Evolutionary conservation across 2,113 vertebrate genomes (phyloP).

Genomic region (Motacilla tschutschensis): DNA sequence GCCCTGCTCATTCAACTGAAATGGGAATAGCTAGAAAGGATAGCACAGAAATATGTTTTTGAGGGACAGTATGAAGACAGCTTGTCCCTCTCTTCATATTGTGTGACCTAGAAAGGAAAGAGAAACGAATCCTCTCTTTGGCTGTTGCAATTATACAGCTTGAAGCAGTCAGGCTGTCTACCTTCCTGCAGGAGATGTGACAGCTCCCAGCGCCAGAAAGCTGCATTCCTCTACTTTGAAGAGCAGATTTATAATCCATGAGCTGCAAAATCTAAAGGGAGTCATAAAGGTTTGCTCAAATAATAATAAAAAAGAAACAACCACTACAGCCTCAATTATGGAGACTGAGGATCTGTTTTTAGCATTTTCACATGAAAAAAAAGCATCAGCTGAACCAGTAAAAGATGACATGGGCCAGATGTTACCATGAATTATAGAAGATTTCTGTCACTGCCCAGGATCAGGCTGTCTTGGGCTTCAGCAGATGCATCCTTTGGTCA

Average conservation of each 20-base stretch:
- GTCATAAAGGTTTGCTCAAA: conserved; percentile 16
- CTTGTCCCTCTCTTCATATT: neutral
- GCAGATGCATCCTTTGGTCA: neutral
- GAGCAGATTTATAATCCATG: conserved; percentile 34
- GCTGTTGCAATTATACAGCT: conserved; percentile 9
- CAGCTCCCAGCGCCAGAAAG: neutral
- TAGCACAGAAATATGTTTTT: neutral
- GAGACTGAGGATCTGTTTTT: conserved; percentile 1
- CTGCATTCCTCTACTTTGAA: conserved; percentile 8
- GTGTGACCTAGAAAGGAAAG: neutral
- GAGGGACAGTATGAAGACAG: neutral
- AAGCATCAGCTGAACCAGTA: neutral
- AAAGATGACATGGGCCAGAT: neutral
- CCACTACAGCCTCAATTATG: neutral
- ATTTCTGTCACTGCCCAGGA: neutral
- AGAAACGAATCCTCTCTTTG: neutral
- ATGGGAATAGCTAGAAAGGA: neutral
- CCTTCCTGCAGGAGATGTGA: conserved; percentile 28
- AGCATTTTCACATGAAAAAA: conserved; percentile 3
- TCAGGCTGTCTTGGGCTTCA: neutral
- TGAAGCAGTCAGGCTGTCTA: conserved; percentile 13
- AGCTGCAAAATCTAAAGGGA: conserved; percentile 26
- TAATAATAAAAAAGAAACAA: neutral
- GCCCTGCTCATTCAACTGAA: neutral
- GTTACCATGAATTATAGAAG: neutral